Evolutionary conservation across 2,797 vertebrate species (phyloP).

Genomic region (Poliocrania exsul): DNA sequence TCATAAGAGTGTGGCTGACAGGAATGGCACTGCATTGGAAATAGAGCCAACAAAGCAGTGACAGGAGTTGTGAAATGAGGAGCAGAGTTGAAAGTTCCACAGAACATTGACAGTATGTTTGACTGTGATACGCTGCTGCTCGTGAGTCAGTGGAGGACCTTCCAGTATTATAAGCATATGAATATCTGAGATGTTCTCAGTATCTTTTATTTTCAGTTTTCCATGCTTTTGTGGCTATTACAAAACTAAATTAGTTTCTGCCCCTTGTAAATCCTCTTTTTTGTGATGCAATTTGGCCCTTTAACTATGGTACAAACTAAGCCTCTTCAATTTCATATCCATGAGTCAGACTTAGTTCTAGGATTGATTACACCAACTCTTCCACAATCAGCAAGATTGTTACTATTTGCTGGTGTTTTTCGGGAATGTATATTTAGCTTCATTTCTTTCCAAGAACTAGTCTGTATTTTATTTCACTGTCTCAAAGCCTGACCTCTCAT

Average conservation of each 20-base stretch:
- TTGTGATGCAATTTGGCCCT: slow-evolving; percentile 46
- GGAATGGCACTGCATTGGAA: background rate
- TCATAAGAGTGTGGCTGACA: background rate
- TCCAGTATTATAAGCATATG: background rate
- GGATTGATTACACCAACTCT: slow-evolving; percentile 24
- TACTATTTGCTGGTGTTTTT: slow-evolving; percentile 27
- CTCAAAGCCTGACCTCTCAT: background rate
- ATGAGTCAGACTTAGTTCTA: slow-evolving; percentile 46
- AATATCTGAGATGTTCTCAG: background rate
- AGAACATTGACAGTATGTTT: background rate
- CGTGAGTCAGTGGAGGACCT: background rate
- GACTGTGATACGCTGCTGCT: background rate
- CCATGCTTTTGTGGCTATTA: slow-evolving; percentile 35
- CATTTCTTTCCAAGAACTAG: slow-evolving; percentile 44
- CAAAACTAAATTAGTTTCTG: slow-evolving; percentile 48
- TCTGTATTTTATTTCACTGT: background rate
- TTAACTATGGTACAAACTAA: slow-evolving; percentile 47
- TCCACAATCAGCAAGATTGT: slow-evolving; percentile 6
- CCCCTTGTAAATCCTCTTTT: slow-evolving; percentile 34
- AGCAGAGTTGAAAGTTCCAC: background rate
- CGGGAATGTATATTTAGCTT: slow-evolving; percentile 26
- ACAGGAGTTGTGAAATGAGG: background rate
- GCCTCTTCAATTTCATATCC: slow-evolving; percentile 46
- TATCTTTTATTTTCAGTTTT: slow-evolving; percentile 41
- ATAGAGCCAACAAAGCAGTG: background rate